Base-by-base conservation (phyloP, 1,140 invertebrate genomes). In the Cotesia typhae region DNA sequence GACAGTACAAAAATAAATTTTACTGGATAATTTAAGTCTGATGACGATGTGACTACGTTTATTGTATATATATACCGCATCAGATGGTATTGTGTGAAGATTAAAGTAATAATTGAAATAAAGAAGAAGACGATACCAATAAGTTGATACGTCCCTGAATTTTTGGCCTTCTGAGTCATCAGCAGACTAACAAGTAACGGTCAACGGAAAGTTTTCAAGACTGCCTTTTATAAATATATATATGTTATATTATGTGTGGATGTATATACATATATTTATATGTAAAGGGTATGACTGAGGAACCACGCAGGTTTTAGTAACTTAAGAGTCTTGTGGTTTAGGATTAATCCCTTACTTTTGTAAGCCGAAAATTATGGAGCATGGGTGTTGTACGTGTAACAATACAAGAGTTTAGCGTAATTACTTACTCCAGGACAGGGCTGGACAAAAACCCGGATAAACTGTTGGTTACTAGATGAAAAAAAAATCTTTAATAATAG, bases 151-250 rank as follows among this genome's bases (percentile, higher is more conserved):
- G 73, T 63, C 68, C 70, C 73, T 74, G 74, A 69, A 52, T 75
- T 69, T 51, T 57, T 51, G 65, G 63, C 53, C 63, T 79, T 79
- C 75, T 79, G 78, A 79, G 73, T 79, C 78, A 79, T 55, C 52
- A 28, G 60, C 67, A 52, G 60, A 74, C 68, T 67, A 53, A 65
- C 71, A 69, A 73, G 74, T 78, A 79, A 79, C 76, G 79, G 79
- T 79, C 78, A 78, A 78, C 74, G 78, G 79, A 80, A 80, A 80
- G 79, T 80, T 80, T 80, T 74, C 70, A 74, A 66, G 60, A 38
- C 67, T 63, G 20, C 41, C 72, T 70, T 47, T 65, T 47, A 65
- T 65, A 14, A 28, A 28, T 28, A 28, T 28, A 28, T 28, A 28
- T 28, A 28, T 28, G 28, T 28, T 28, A 28, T 2, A 28, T 28